Evolutionary conservation across 2,888 invertebrate species (phyloP).

Genomic region (Mantis religiosa): DNA sequence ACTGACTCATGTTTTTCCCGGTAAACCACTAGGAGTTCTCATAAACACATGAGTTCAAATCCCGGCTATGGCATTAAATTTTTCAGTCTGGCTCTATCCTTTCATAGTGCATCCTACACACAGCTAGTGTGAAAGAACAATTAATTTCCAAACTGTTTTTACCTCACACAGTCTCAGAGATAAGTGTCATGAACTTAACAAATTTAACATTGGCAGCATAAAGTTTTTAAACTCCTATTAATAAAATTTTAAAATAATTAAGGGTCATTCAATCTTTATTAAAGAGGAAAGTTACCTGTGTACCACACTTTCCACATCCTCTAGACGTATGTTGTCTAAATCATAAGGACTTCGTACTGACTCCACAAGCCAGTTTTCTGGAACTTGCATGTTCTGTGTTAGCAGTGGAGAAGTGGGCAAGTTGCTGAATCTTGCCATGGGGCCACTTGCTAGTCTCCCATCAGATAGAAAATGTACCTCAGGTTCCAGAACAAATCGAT

Average conservation of each 20-base stretch:
- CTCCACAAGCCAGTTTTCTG: conserved; percentile 95
- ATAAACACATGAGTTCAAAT: too few relatives aligned
- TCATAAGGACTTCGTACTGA: conserved; percentile 90
- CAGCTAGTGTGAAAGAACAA: too few relatives aligned
- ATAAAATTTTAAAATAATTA: too few relatives aligned
- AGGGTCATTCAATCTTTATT: neutral
- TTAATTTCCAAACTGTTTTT: too few relatives aligned
- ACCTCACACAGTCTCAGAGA: too few relatives aligned
- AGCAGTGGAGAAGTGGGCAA: conserved; percentile 88
- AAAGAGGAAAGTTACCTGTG: conserved; percentile 57
- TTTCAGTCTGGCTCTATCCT: too few relatives aligned
- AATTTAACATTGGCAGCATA: too few relatives aligned
- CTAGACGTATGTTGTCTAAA: conserved; percentile 93
- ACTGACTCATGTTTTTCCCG: too few relatives aligned
- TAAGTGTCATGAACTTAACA: too few relatives aligned
- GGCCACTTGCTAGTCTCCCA: conserved; percentile 68
- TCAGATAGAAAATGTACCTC: conserved; percentile 75
- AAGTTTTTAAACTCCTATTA: neutral
- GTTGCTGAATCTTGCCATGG: conserved; percentile 79
- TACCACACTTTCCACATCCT: conserved; percentile 84
- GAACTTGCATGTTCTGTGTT: conserved; percentile 84
- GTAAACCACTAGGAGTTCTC: too few relatives aligned
- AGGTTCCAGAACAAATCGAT: conserved; percentile 59
- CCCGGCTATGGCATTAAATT: too few relatives aligned
- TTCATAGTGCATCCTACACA: too few relatives aligned